Percentiles rank a stretch among this genome's conserved stretches.
phyloP scores from a whole-genome alignment of 1,140 invertebrate genomes.

The Harpegnathos saltator region DNA sequence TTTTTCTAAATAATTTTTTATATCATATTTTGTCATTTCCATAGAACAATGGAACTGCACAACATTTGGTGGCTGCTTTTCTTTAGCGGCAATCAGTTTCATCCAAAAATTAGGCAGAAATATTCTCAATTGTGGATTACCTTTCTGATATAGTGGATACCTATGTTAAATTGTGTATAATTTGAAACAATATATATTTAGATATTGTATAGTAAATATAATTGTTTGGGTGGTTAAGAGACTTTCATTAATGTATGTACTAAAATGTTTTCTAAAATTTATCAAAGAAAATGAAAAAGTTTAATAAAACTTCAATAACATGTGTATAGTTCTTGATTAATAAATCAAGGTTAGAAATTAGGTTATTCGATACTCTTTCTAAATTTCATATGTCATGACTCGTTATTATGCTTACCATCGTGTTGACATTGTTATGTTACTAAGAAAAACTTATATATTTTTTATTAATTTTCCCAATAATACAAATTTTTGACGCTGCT shows the following conservation, averaged over 20 bases:
- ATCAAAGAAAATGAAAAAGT: too few relatives aligned
- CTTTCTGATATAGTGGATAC: constrained; percentile 95
- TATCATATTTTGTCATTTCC: constrained; percentile 93
- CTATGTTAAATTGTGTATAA: constrained; percentile 80
- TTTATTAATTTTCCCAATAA: background rate
- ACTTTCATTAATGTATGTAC: too few relatives aligned
- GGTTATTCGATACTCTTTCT: background rate
- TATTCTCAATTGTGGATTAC: constrained; percentile 95
- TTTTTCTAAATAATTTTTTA: constrained; percentile 97
- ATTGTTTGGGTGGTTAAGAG: background rate
- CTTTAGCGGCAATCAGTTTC: constrained; percentile 91
- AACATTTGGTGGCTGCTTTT: constrained; percentile 90
- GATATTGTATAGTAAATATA: background rate
- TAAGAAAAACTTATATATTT: background rate
- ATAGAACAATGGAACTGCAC: constrained; percentile 94
- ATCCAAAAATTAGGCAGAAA: constrained; percentile 98
- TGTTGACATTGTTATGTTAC: constrained; percentile 35
- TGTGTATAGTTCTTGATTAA: background rate
- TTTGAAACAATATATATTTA: background rate
- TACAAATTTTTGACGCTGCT: too few relatives aligned
- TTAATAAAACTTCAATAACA: background rate
- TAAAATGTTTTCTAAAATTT: too few relatives aligned
- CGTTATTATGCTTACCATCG: constrained; percentile 12
- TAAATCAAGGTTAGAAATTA: constrained; percentile 17
- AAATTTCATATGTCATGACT: background rate